Conservation (phyloP, 1,140 invertebrate genomes). For the Drosophila ercepeae region DNA sequence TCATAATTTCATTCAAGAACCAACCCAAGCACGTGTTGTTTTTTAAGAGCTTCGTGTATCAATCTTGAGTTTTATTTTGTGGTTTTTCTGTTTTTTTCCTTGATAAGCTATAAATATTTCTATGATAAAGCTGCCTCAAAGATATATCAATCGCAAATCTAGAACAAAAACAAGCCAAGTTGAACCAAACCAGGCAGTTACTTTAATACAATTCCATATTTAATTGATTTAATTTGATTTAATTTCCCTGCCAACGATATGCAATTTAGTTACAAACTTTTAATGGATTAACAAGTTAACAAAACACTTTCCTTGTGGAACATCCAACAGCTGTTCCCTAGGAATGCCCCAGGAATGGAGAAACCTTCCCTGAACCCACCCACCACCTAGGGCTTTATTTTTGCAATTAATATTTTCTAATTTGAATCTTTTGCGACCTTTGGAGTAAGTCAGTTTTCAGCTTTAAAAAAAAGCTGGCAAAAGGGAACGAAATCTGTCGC, state of each 20-base stretch:
- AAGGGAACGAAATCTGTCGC: slow-evolving; percentile 8
- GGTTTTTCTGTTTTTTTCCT: too few species aligned
- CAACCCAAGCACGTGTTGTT: too few species aligned
- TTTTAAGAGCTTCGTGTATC: too few species aligned
- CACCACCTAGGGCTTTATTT: not conserved
- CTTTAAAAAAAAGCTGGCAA: not conserved
- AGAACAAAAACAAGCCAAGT: too few species aligned
- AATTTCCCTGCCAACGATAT: not conserved
- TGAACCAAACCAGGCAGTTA: not conserved
- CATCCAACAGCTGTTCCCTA: slow-evolving; percentile 2
- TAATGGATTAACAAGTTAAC: slow-evolving; percentile 6
- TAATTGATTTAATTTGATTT: not conserved
- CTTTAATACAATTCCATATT: not conserved
- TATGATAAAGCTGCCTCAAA: not conserved
- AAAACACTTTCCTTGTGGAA: not conserved
- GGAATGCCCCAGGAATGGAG: too few species aligned
- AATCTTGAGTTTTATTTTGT: too few species aligned
- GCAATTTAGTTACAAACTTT: not conserved
- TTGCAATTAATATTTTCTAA: not conserved
- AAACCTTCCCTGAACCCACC: too few species aligned
- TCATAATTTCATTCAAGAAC: too few species aligned
- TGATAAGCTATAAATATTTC: too few species aligned
- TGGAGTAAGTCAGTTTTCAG: not conserved
- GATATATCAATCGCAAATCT: too few species aligned
- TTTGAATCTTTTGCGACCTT: not conserved